These are phyloP conservation scores for Corythoichthys haematopterus DNA, from an alignment of 2,113 vertebrate species.

Conservation along the genomic window DNA sequence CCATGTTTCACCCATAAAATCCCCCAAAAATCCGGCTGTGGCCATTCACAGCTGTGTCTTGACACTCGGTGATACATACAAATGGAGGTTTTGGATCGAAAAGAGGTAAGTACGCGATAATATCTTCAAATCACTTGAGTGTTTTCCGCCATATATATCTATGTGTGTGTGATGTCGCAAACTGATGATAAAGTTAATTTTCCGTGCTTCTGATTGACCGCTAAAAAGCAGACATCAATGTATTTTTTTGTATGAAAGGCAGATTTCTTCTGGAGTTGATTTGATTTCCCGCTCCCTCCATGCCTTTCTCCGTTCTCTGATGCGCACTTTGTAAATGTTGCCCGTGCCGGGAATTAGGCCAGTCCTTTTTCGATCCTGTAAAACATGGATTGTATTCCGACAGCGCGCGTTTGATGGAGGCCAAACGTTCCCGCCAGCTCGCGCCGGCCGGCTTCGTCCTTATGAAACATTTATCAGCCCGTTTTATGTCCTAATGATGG, in stretches of 20 bases:
- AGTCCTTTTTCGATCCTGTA: conserved; percentile 65
- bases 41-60: too few species aligned
- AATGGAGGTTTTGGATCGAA: too few species aligned
- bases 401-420: conserved; percentile 64
- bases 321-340: conserved; percentile 78
- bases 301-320: conserved; percentile 47
- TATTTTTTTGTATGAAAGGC: conserved; percentile 71
- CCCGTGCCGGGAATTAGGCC: conserved; percentile 70
- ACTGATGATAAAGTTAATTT: conserved; percentile 61
- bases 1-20: too few species aligned
- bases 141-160: too few species aligned
- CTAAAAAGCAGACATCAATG: conserved; percentile 77
- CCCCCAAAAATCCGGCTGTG: too few species aligned
- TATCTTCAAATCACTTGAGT: too few species aligned
- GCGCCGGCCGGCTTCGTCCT: conserved; percentile 55
- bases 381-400: conserved; percentile 71
- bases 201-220: conserved; percentile 76
- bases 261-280: conserved; percentile 64
- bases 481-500: conserved; percentile 78
- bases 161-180: too few species aligned
- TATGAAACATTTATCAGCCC: conserved; percentile 77
- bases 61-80: too few species aligned
- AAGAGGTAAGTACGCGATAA: too few species aligned
- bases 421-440: background rate
- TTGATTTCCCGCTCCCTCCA: conserved; percentile 56